These are phyloP conservation scores for Plemyria rubiginata DNA, from an alignment of 2,888 invertebrate species.

Conservation along the genomic window DNA sequence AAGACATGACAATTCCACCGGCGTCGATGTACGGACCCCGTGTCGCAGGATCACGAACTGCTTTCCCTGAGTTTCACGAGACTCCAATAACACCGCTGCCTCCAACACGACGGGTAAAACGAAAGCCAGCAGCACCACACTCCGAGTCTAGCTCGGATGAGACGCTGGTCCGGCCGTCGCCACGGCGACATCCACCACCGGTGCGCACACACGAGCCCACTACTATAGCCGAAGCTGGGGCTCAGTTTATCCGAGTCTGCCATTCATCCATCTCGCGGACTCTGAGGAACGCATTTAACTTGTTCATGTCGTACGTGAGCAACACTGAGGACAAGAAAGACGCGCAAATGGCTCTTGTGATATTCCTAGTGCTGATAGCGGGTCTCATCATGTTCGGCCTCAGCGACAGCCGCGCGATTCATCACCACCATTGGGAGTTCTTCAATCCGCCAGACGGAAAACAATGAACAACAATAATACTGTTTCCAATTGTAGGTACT, in stretches of 20 bases:
- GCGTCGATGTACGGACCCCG: slow-evolving; percentile 76
- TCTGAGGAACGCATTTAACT: slow-evolving; percentile 88
- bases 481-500: neutral
- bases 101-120: slow-evolving; percentile 78
- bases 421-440: slow-evolving; percentile 95
- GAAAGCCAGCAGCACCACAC: slow-evolving; percentile 67
- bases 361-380: slow-evolving; percentile 91
- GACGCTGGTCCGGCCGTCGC: slow-evolving; percentile 71
- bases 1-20: slow-evolving; percentile 81
- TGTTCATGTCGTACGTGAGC: slow-evolving; percentile 86
- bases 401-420: slow-evolving; percentile 89
- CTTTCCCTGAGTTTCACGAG: slow-evolving; percentile 66
- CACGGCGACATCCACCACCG: slow-evolving; percentile 68
- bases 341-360: slow-evolving; percentile 90
- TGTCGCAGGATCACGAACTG: slow-evolving; percentile 11
- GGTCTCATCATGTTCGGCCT: slow-evolving; percentile 91
- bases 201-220: slow-evolving; percentile 85
- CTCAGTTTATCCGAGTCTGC: slow-evolving; percentile 89
- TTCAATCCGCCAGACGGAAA: slow-evolving; percentile 91
- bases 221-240: slow-evolving; percentile 88
- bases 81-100: slow-evolving; percentile 70
- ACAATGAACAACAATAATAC: slow-evolving; percentile 50
- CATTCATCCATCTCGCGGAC: slow-evolving; percentile 86
- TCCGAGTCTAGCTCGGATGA: slow-evolving; percentile 83
- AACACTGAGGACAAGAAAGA: slow-evolving; percentile 89